phyloP scores from a whole-genome alignment of 2,888 invertebrate genomes.

The Arctia plantaginis region DNA sequence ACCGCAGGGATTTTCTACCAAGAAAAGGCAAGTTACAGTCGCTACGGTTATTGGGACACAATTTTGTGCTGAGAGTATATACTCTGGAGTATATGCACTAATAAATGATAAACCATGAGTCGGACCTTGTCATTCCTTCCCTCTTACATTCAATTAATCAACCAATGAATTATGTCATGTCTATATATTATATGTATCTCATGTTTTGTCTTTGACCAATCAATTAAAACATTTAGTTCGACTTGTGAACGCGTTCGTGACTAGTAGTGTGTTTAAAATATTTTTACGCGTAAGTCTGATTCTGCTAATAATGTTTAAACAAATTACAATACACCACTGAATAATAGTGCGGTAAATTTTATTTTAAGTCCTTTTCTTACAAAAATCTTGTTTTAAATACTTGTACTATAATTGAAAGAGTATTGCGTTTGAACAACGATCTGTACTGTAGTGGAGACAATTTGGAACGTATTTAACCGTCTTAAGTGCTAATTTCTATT shows the following conservation, averaged over 20 bases:
- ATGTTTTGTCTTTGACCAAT: slow-evolving; percentile 31
- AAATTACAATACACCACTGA: neutral
- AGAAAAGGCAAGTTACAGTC: too few species aligned
- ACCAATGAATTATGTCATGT: neutral
- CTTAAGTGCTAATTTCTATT: neutral
- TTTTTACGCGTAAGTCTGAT: neutral
- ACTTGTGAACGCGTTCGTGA: slow-evolving; percentile 3
- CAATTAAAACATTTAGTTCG: slow-evolving; percentile 42
- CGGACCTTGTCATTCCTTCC: neutral
- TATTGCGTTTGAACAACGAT: neutral
- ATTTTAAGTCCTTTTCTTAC: neutral
- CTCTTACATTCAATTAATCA: neutral
- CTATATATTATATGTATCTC: neutral
- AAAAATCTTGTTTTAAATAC: neutral
- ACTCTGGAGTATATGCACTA: neutral
- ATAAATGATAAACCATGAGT: neutral
- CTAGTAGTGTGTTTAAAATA: neutral
- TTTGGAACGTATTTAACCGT: neutral
- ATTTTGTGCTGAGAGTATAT: too few species aligned
- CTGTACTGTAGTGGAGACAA: neutral
- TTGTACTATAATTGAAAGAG: neutral
- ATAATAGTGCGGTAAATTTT: neutral
- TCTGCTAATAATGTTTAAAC: neutral
- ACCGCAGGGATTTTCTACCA: too few species aligned
- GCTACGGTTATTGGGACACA: too few species aligned